Conservation (phyloP, 2,113 vertebrate genomes). For the Hucho hucho region DNA sequence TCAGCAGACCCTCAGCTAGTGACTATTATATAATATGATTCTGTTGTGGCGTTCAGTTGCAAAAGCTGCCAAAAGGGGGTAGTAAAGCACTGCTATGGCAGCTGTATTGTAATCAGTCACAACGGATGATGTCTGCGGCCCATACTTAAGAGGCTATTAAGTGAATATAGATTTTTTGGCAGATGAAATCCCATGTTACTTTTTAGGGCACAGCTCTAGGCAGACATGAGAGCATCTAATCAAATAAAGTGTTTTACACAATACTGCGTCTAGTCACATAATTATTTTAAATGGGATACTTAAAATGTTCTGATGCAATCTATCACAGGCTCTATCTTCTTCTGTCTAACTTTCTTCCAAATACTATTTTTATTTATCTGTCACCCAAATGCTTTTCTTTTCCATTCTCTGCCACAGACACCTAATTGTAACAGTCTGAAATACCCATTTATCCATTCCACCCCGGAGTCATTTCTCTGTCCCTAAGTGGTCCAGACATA, state of each 20-base stretch:
- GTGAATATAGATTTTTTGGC: constrained; percentile 2
- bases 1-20: too few species aligned
- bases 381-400: neutral
- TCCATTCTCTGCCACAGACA: neutral
- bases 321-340: neutral
- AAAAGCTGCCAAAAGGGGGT: neutral
- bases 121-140: too few species aligned
- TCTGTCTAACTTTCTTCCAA: neutral
- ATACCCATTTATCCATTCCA: neutral
- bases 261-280: neutral
- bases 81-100: neutral
- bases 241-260: neutral
- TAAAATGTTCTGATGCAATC: neutral
- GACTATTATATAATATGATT: too few species aligned
- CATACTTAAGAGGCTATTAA: neutral
- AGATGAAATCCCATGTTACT: neutral
- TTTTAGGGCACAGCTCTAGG: neutral
- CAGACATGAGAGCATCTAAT: neutral
- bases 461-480: neutral
- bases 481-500: neutral
- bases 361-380: neutral
- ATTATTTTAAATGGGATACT: neutral
- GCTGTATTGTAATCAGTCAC: neutral
- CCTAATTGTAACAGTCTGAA: neutral
- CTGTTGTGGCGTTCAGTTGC: neutral